Base-by-base conservation (phyloP, 1,140 invertebrate species). In the Polyergus mexicanus region DNA sequence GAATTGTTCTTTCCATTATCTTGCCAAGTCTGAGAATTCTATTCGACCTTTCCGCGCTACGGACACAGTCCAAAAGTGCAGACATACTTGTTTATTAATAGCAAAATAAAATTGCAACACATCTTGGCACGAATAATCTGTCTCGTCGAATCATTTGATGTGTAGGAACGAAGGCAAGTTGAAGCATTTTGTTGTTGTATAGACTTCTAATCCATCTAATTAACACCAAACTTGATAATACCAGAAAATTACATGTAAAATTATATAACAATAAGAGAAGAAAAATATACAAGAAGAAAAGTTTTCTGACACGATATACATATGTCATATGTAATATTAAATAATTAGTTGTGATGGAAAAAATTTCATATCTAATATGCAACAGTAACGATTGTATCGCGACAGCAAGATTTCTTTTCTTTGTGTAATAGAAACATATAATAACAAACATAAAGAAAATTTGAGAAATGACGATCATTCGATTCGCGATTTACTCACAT, bases 1-100 rank as follows among this genome's bases (percentile, higher is more conserved):
- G 56, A 77, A 84, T 88, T 84, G 69, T 88, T 87, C 77, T 81
- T 81, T 83, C 77, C 69, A 62, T 35, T 47, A 83, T 83, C 56
- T 62, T 83, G 78, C 78, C 54, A 38, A 60, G 68, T 28, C 68
- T 83, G 58, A 83, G 41, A 38, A 83, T 83, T 83, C 68, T 74
- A 83, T 83, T 83, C 68, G 19, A 28, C 6, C 41, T 25, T 60
- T 35, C 13, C 51, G 3, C 38, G 19, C 44, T 13, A 38, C 44
- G 16, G 56, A 80, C 44, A 69, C 77, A 80, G 47, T 5, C 32
- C 41, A 44, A 2, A 32, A 6, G 3, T 19, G 10, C 4, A 25
- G 16, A 80, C 22, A 25, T 32, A 6, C 3, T 72, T 51, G n/a
- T 80, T 68, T 68, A 80, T 68, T 80, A 80, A 66, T 38, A 66